Evolutionary conservation across 2,888 invertebrate genomes (phyloP).

Genomic region (Gandaritis pyraliata): DNA sequence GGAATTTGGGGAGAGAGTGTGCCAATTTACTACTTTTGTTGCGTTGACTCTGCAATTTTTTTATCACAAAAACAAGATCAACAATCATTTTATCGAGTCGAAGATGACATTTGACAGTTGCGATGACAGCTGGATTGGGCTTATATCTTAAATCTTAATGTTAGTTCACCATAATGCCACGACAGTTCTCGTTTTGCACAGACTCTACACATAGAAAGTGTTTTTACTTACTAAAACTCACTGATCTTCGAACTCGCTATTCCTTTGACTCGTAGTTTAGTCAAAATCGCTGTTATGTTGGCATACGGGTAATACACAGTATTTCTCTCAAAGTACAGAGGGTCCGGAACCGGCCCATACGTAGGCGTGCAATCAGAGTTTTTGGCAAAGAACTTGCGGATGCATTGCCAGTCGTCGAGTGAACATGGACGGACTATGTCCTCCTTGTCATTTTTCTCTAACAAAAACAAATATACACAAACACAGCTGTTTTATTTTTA

Average conservation of each 20-base stretch:
- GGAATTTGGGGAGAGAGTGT: no score
- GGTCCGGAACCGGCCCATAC: conserved; percentile 28
- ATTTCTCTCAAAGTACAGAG: conserved; percentile 21
- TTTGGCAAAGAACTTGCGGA: conserved; percentile 40
- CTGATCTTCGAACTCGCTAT: conserved; percentile 19
- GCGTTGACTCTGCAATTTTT: no score
- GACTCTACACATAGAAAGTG: no score
- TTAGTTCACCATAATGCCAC: no score
- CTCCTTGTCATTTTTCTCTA: conserved; percentile 31
- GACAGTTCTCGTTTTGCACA: no score
- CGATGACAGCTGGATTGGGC: no score
- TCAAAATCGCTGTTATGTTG: conserved; percentile 9
- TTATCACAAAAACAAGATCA: no score
- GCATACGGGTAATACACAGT: conserved; percentile 6
- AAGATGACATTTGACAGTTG: no score
- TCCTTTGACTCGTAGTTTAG: conserved; percentile 14
- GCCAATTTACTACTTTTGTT: no score
- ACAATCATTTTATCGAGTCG: no score
- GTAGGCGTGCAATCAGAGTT: conserved; percentile 40
- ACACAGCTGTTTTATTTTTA: no score
- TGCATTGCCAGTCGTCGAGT: conserved; percentile 42
- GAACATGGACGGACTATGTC: conserved; percentile 42
- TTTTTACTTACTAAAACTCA: conserved; percentile 30
- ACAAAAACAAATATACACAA: background rate
- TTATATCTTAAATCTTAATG: no score